Percentiles rank a stretch among this genome's conserved stretches.
These are phyloP conservation scores for Dermochelys coriacea DNA, from an alignment of 2,797 vertebrate species.

Conservation along the genomic window DNA sequence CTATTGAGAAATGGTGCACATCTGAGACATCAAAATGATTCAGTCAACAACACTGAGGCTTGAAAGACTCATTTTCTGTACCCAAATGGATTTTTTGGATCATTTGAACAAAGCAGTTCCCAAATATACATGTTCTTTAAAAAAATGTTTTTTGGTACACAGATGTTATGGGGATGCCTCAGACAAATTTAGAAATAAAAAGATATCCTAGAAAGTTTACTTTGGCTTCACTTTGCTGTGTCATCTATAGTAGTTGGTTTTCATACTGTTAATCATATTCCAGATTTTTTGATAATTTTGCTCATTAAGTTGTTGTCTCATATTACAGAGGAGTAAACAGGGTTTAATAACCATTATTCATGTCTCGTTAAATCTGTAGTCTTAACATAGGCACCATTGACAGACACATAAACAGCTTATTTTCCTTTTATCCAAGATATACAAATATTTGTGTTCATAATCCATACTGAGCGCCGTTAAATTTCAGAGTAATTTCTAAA, in stretches of 20 bases:
- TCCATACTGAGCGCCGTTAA: not conserved
- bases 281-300: not conserved
- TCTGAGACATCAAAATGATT: fast-evolving
- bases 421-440: not conserved
- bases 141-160: not conserved
- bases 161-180: not conserved
- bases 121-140: not conserved
- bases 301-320: not conserved
- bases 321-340: not conserved
- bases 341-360: not conserved
- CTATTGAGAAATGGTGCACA: not conserved
- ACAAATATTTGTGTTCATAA: not conserved
- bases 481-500: not conserved
- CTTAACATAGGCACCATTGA: not conserved
- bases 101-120: not conserved
- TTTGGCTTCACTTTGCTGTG: not conserved
- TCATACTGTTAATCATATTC: not conserved
- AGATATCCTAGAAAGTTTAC: not conserved
- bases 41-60: not conserved
- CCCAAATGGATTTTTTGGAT: not conserved
- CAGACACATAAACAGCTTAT: not conserved
- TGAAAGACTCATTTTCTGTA: not conserved
- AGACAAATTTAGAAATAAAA: not conserved
- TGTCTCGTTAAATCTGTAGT: not conserved
- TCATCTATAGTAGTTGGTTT: not conserved